These are phyloP conservation scores for Poicephalus gulielmi DNA, from an alignment of 2,113 vertebrate genomes.

Conservation along the genomic window DNA sequence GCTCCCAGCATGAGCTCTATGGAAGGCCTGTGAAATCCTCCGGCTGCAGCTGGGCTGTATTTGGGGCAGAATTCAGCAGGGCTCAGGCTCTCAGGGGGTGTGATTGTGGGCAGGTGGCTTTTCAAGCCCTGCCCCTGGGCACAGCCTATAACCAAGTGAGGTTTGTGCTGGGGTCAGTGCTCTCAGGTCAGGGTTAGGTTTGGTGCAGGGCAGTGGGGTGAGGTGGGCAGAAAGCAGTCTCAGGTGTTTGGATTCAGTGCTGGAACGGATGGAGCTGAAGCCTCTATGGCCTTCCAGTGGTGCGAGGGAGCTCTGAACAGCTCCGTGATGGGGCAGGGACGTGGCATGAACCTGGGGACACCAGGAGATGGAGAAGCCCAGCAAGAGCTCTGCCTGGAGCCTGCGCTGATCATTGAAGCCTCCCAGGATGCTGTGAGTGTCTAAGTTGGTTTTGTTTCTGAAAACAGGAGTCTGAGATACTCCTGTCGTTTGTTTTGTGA, in stretches of 20 bases:
- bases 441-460: rapidly evolving
- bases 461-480: background rate
- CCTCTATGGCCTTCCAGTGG: rapidly evolving
- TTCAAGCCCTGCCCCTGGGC: background rate
- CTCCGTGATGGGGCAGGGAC: no score
- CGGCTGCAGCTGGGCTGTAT: background rate
- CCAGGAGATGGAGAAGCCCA: background rate
- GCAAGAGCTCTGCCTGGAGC: no score
- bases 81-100: background rate
- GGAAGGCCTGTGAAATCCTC: background rate
- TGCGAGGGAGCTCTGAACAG: rapidly evolving
- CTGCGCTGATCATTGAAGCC: rapidly evolving
- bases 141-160: background rate
- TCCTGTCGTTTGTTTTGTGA: background rate
- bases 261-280: rapidly evolving
- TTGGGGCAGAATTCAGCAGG: background rate
- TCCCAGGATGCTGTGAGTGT: rapidly evolving
- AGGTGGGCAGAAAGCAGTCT: rapidly evolving
- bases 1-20: rapidly evolving
- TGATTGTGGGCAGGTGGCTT: background rate
- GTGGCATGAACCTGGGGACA: background rate
- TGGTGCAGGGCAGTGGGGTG: rapidly evolving
- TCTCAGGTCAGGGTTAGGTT: rapidly evolving
- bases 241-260: rapidly evolving
- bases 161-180: rapidly evolving